Base-by-base conservation (phyloP, 2,888 invertebrate species). In the Clostera curtula region DNA sequence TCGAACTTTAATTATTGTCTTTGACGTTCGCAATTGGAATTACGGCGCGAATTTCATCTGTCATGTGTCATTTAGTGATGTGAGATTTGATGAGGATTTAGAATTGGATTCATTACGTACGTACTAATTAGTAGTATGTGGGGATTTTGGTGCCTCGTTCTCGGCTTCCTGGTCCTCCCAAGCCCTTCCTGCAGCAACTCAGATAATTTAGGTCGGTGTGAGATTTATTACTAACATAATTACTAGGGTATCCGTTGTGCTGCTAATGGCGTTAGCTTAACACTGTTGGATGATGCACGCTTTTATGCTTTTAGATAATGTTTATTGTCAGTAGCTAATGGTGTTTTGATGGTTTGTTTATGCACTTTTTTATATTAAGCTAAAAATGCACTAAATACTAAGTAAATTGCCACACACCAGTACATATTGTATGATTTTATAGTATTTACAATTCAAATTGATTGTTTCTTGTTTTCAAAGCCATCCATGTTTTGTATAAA, bases 171-270 rank as follows among this genome's bases (percentile, higher is more conserved):
- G 57, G 49, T 56, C 29, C 47, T 73, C 35, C 64, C 66, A 46
- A 62, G 66, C 34, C 75, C 73, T 53, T 75, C 75, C 52, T 68
- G 70, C 53, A 69, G 65, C 46, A 73, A 70, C 63, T 72, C 77
- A 34, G 82, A 82, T 74, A 79, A 76, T 59, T 66, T 80, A 63
- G 82, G 82, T 82, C 42, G 44, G 68, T 66, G 51, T 47, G 40
- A 60, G 59, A 68, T 67, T 68, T 68, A 70, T 65, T 59, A 53
- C 59, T 53, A 48, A 48, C 52, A 57, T 66, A 67, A 66, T 68
- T 62, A 62, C 56, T 46, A 40, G 42, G 43, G 49, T 53, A 56
- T 58, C 44, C 51, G 50, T 47, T 49, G 47, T 44, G 40, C 38
- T 43, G 51, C 44, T 64, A 62, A 66, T 66, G 63, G 58, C 52